phyloP scores from a whole-genome alignment of 2,113 vertebrate species.

The Microcebus lehilahytsara region DNA sequence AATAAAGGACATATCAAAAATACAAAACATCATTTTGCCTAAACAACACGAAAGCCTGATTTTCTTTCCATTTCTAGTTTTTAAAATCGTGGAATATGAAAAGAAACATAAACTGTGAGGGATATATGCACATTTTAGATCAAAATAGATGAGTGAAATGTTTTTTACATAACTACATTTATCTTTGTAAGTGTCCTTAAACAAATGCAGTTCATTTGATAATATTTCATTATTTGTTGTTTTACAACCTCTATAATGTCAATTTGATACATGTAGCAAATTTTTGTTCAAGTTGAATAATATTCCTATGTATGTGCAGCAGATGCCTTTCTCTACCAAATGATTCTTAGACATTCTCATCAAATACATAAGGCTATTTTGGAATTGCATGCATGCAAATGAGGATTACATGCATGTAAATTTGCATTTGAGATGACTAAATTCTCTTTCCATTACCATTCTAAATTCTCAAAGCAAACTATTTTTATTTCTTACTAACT shows the following conservation, averaged over 20 bases:
- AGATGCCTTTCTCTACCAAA: slow-evolving; percentile 64
- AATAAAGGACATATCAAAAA: background rate
- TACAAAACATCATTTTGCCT: background rate
- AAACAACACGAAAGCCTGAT: background rate
- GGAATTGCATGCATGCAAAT: slow-evolving; percentile 52
- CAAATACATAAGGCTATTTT: slow-evolving; percentile 61
- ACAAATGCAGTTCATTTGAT: background rate
- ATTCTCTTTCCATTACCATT: slow-evolving; percentile 21
- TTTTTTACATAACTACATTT: background rate
- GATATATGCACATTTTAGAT: slow-evolving; percentile 19
- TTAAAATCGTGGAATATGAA: background rate
- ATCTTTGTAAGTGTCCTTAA: slow-evolving; percentile 29
- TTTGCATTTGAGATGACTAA: slow-evolving; percentile 63
- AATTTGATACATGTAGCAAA: slow-evolving; percentile 58
- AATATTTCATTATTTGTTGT: slow-evolving; percentile 62
- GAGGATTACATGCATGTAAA: slow-evolving; percentile 21
- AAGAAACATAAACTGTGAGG: slow-evolving; percentile 2
- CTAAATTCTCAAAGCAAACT: slow-evolving; percentile 7
- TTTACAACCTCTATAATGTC: slow-evolving; percentile 40
- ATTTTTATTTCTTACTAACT: slow-evolving; percentile 16
- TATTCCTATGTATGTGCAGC: slow-evolving; percentile 29
- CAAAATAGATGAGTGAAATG: background rate
- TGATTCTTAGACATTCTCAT: slow-evolving; percentile 42
- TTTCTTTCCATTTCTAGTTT: background rate
- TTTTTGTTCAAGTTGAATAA: slow-evolving; percentile 67